Percentiles rank a stretch among this genome's conserved stretches.
phyloP scores from a whole-genome alignment of 2,113 vertebrate species.

The Cygnus buccinator region DNA sequence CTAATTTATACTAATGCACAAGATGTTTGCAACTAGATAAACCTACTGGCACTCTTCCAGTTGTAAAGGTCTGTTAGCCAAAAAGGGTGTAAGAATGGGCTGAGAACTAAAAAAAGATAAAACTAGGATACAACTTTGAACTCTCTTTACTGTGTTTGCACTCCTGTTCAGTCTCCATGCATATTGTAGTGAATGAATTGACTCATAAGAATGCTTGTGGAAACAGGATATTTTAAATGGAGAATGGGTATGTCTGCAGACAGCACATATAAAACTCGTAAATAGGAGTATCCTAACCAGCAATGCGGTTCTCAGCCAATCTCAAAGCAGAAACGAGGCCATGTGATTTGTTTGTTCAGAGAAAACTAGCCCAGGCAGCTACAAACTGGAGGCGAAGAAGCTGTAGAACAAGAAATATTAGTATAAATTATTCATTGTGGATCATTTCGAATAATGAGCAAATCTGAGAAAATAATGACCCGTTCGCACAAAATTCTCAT shows the following conservation, averaged over 20 bases:
- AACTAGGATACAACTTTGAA: not conserved
- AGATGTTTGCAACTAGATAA: not conserved
- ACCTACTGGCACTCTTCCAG: not conserved
- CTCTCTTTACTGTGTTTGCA: not conserved
- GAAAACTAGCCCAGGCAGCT: conserved; percentile 53
- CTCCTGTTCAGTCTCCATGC: not conserved
- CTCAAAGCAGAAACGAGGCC: conserved; percentile 13
- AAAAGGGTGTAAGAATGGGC: not conserved
- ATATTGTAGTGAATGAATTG: not conserved
- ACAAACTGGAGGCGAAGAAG: conserved; percentile 39
- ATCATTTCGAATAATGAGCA: conserved; percentile 50
- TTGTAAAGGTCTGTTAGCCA: not conserved
- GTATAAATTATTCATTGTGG: conserved; percentile 59
- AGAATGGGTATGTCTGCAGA: not conserved
- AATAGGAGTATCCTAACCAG: not conserved
- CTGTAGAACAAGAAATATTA: conserved; percentile 56
- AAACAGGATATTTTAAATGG: conserved; percentile 14
- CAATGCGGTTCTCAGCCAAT: conserved; percentile 5
- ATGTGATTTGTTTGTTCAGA: conserved; percentile 41
- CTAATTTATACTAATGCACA: not conserved
- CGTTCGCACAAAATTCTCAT: not conserved
- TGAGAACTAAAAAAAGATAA: not conserved
- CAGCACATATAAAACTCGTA: not conserved
- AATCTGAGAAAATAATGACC: conserved; percentile 70
- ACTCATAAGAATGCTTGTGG: not conserved